These are phyloP conservation scores for Drosophila fulvimacula DNA, from an alignment of 2,888 invertebrate genomes.

Conservation along the genomic window DNA sequence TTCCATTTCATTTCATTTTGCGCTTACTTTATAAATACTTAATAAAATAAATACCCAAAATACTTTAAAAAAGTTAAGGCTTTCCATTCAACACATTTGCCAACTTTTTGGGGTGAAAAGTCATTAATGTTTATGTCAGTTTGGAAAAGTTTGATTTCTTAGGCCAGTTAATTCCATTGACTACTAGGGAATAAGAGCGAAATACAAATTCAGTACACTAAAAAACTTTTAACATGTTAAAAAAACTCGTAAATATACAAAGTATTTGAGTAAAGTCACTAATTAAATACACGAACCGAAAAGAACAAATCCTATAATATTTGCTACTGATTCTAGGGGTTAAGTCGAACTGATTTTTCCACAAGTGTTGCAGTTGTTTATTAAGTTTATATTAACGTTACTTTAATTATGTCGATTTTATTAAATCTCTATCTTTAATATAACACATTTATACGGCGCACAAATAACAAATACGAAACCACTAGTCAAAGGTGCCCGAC, in stretches of 20 bases:
- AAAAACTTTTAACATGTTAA: slow-evolving; percentile 51
- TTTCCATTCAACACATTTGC: slow-evolving; percentile 11
- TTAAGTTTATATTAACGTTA: neutral
- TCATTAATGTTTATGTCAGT: slow-evolving; percentile 59
- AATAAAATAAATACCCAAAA: neutral
- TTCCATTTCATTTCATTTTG: too few relatives aligned
- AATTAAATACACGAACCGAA: slow-evolving; percentile 48
- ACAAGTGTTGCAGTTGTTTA: slow-evolving; percentile 24
- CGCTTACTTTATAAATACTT: neutral
- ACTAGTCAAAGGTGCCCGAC: too few relatives aligned
- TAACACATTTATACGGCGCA: too few relatives aligned
- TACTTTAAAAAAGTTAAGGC: neutral
- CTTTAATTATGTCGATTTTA: neutral
- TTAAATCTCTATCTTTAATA: neutral
- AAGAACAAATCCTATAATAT: slow-evolving; percentile 22
- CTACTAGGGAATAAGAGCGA: slow-evolving; percentile 36
- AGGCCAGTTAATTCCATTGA: slow-evolving; percentile 35
- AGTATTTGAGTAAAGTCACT: slow-evolving; percentile 52
- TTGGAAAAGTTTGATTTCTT: slow-evolving; percentile 49
- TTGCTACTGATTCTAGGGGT: slow-evolving; percentile 15
- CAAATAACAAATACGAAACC: too few relatives aligned
- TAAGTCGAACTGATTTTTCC: slow-evolving; percentile 14
- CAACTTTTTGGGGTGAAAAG: slow-evolving; percentile 27
- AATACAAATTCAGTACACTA: slow-evolving; percentile 55
- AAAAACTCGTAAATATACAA: slow-evolving; percentile 56